phyloP scores from a whole-genome alignment of 2,888 invertebrate genomes.

The Caenorhabditis sp. region DNA sequence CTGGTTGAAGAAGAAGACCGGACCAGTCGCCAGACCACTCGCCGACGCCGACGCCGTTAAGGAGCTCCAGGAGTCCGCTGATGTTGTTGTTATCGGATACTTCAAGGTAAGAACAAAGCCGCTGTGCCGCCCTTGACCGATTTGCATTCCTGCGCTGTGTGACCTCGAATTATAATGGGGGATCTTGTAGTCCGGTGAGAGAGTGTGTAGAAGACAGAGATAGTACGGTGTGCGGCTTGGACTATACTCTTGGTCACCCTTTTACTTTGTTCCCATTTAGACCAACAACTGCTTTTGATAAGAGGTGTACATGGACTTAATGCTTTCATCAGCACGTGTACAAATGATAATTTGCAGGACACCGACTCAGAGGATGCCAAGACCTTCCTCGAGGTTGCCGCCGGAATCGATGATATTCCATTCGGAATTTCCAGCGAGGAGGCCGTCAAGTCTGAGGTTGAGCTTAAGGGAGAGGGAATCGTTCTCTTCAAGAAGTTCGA shows the following conservation, averaged over 20 bases:
- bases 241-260: conserved; percentile 7
- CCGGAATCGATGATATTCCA: conserved; percentile 90
- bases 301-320: conserved; percentile 20
- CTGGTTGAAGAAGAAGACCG: conserved; percentile 98
- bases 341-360: conserved; percentile 85
- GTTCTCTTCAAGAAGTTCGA: conserved; percentile 90
- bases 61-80: conserved; percentile 89
- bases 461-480: conserved; percentile 89
- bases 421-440: conserved; percentile 92
- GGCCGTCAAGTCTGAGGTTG: conserved; percentile 90
- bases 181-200: conserved; percentile 17
- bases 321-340: not conserved
- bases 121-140: conserved; percentile 57
- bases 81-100: conserved; percentile 93
- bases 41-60: conserved; percentile 90
- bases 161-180: conserved; percentile 59
- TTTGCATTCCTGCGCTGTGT: conserved; percentile 25
- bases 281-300: conserved; percentile 26
- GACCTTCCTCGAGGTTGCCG: conserved; percentile 90
- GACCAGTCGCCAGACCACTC: conserved; percentile 93
- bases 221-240: conserved; percentile 21
- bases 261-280: conserved; percentile 30
- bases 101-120: conserved; percentile 85
- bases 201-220: conserved; percentile 20
- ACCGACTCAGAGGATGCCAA: conserved; percentile 90